Base-by-base conservation (phyloP, 1,140 invertebrate species). In the Cyphomyrmex costatus region DNA sequence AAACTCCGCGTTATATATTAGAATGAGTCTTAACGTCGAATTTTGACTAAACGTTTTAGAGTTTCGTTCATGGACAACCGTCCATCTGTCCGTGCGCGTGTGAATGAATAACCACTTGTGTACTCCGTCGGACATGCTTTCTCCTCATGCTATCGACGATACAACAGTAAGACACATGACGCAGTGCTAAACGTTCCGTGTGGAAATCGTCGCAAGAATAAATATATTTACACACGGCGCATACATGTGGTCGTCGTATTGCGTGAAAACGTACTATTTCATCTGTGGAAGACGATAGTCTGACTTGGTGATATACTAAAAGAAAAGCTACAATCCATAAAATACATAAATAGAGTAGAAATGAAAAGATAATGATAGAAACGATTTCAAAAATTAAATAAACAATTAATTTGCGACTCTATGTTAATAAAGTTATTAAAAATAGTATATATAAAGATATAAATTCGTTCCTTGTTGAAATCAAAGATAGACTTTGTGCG, bases 401-500 rank as follows among this genome's bases (percentile, higher is more conserved):
- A 33, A 30, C 7, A 53, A 74, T 58, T 30, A n/a, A 56, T 56
- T 51, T 56, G 6, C 5, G 16, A 51, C 30, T 71, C 6, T 30
- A 12, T 42, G 10, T 3, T 3, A 21, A 61, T 0, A 3, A 19
- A n/a, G 12, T 2, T 3, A 21, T 76, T 21, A 14, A 36, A 3
- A 60, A 27, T 19, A 60, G 4, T 0, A 24, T 6, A 61, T 16
- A 61, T 21, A 5, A 7, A 74, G 8, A 42, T 46, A 61, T 24
- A 63, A 78, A 42, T 78, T 12, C 74, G 1, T 30, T 19, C 12
- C 42, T 61, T 19, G 21, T 10, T 3, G 2, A 16, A 6, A 78
- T 78, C 36, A 49, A 63, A 78, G 33, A 76, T 30, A 63, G 36
- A 78, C 58, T 63, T 78, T 78, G 21, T 61, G 56, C 16, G 6